Evolutionary conservation across 2,797 vertebrate species (phyloP).

Genomic region (Momotus momota): DNA sequence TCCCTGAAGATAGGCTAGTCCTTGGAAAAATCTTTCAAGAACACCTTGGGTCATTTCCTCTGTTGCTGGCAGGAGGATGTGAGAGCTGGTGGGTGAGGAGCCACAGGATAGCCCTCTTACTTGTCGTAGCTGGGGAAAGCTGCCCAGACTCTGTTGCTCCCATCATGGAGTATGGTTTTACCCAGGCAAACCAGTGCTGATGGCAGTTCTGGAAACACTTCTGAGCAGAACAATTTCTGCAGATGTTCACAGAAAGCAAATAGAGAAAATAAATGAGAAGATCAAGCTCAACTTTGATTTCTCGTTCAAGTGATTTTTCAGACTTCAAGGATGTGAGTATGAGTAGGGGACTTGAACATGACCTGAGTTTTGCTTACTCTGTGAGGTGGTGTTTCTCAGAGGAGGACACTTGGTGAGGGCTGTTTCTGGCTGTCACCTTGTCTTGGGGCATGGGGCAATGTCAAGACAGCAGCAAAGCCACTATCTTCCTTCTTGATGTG

Average conservation of each 20-base stretch:
- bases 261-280: background rate
- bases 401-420: background rate
- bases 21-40: background rate
- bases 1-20: background rate
- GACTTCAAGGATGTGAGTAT: background rate
- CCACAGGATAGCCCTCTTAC: background rate
- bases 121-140: background rate
- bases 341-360: rapidly evolving
- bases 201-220: background rate
- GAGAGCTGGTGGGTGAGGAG: background rate
- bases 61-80: background rate
- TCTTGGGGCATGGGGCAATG: background rate
- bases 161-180: background rate
- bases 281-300: background rate
- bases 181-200: background rate
- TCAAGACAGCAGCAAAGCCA: background rate
- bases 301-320: background rate
- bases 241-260: background rate
- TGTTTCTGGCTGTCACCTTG: background rate
- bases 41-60: rapidly evolving
- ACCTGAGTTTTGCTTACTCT: background rate
- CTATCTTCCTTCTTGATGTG: rapidly evolving
- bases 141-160: background rate
- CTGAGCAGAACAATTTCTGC: background rate
- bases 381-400: rapidly evolving